A percentile compares a stretch with the other conserved stretches of the same genome.
Evolutionary conservation across 2,113 vertebrate species (phyloP).

Genomic region (Aythya baeri): DNA sequence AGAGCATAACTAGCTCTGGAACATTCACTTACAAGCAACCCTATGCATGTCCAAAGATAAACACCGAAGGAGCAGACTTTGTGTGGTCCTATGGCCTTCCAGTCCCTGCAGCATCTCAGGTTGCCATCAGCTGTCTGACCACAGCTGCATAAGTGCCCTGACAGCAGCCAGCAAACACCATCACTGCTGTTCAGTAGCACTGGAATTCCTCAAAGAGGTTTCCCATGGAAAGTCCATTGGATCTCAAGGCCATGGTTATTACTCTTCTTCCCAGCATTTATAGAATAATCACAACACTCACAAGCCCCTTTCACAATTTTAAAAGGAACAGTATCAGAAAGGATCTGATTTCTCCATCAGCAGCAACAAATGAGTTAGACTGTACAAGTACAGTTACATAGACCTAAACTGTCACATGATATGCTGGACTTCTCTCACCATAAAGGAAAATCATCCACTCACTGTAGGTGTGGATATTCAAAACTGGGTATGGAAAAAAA

Average conservation of each 20-base stretch:
- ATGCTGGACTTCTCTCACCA: not conserved
- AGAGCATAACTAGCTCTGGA: not conserved
- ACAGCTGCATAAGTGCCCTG: not conserved
- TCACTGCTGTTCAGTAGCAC: not conserved
- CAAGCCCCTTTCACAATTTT: not conserved
- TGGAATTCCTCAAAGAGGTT: not conserved
- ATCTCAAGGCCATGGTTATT: not conserved
- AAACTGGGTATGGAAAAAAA: not conserved
- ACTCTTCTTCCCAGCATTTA: not conserved
- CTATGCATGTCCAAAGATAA: fast-evolving
- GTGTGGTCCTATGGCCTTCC: not conserved
- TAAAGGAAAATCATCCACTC: not conserved
- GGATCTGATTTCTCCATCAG: not conserved
- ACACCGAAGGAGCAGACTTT: not conserved
- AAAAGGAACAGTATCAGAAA: not conserved
- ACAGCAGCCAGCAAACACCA: not conserved
- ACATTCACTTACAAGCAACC: not conserved
- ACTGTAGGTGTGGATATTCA: not conserved
- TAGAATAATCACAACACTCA: fast-evolving
- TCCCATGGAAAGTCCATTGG: not conserved
- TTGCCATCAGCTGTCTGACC: not conserved
- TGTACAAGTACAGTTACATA: fast-evolving
- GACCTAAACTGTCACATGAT: not conserved
- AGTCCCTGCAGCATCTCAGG: not conserved
- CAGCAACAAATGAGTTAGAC: not conserved